Evolutionary conservation across 2,888 invertebrate species (phyloP).

Genomic region (Xestia c-nigrum): DNA sequence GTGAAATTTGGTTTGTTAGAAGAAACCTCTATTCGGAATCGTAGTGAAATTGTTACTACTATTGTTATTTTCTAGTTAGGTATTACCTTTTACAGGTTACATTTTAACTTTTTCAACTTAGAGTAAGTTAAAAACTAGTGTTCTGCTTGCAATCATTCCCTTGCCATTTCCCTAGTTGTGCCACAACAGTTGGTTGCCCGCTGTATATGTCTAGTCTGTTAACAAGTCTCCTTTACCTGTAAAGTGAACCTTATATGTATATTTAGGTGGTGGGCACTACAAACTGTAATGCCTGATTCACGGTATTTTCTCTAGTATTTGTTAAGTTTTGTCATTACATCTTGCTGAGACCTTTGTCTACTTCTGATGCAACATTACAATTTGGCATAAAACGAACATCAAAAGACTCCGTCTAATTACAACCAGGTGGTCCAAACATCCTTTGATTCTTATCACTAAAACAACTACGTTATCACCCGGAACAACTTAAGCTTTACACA

Average conservation of each 20-base stretch:
- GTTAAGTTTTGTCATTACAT: neutral
- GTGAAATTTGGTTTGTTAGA: neutral
- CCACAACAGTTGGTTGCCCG: neutral
- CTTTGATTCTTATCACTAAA: constrained; percentile 55
- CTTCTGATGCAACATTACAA: constrained; percentile 2
- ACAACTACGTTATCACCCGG: constrained; percentile 56
- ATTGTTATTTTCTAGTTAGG: neutral
- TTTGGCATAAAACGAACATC: constrained; percentile 16
- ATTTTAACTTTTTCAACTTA: too few relatives aligned
- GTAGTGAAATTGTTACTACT: neutral
- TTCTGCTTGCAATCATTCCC: neutral
- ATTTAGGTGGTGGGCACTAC: neutral
- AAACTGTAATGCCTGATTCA: neutral
- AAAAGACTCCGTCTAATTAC: constrained; percentile 40
- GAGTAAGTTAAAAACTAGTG: too few relatives aligned
- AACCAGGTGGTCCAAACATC: constrained; percentile 50
- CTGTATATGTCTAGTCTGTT: neutral
- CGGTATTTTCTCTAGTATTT: neutral
- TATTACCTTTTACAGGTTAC: neutral
- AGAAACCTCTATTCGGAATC: neutral
- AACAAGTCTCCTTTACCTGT: too few relatives aligned
- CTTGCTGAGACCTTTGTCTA: neutral
- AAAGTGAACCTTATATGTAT: neutral
- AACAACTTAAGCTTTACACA: constrained; percentile 58
- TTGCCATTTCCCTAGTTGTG: neutral